Base-by-base conservation (phyloP, 2,797 vertebrate species). In the Spheniscus humboldti region DNA sequence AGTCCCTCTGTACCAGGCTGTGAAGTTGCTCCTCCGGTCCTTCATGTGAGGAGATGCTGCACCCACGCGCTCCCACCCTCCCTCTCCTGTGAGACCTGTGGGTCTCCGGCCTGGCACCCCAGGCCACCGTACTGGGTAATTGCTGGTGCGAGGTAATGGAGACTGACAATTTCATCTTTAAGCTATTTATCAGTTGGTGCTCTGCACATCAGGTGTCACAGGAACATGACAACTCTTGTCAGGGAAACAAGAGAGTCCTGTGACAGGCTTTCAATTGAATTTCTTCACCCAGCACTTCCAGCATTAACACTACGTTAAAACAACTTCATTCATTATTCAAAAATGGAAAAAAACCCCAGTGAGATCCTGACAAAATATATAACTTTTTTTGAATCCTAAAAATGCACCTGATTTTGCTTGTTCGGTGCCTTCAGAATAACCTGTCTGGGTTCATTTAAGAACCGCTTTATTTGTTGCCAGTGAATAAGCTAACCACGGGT, bases 141-240 rank as follows among this genome's bases (percentile, higher is more conserved):
- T 97, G 86, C 94, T 75, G 80, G 86, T 82, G 93, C 53, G 18
- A 91, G 96, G 80, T 97, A 96, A 98, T 97, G 88, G 92, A 97
- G 97, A 98, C 92, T 98, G 98, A 98, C 98, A 98, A 80, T 95
- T 97, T 97, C 97, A 98, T 98, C 97, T 97, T 82, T 47, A 77
- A 97, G 96, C 96, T 96, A 84, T 97, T 98, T 97, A 96, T 97
- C 97, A 96, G 95, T 78, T 91, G 57, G 95, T 75, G 94, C 96
- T 97, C 91, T 62, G 94, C 91, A 69, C 94, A 43, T 95, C 82
- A 57, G 96, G 97, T 97, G 97, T 94, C 97, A 94, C 94, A 50
- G 96, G 97, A 98, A 97, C 95, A 97, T 94, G 97, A 98, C 98
- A 98, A 82, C 78, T 92, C 97, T 79, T 94, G 96, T 98, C 98